Base-by-base conservation (phyloP, 1,140 invertebrate genomes). In the Lutraria rhynchaena region DNA sequence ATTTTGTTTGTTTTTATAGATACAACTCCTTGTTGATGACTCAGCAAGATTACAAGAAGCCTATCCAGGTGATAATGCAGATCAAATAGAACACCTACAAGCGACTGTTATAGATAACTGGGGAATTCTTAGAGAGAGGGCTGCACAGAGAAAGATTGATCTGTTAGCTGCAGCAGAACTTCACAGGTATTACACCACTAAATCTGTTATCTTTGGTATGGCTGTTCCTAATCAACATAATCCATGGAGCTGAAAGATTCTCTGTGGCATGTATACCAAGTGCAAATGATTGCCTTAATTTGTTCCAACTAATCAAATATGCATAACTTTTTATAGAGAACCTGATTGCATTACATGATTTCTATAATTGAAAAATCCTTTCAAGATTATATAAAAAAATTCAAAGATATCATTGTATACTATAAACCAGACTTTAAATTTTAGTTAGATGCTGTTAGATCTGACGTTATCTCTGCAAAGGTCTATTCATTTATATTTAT, bases 51-150 rank as follows among this genome's bases (percentile, higher is more conserved):
- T 99, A 41, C 96, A 98, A 91, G 94, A 94, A 7, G 93, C 96
- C 11, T 99, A 99, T 93, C 98, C 98, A 0, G 97, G 97, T 0
- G 96, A 95, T 37, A 99, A 99, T 93, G 97, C 97, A 0, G 94
- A 95, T 60, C 96, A 98, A 82, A 98, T 99, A 83, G 94, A 95
- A 27, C 94, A 97, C 87, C 95, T 99, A 87, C 95, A 96, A 91
- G 94, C 95, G 27, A 95, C 96, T 17, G 96, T 99, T 0, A 93
- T 97, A 0, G 94, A 96, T 4, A 96, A 96, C 77, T 99, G 98
- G 98, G 95, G 95, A 60, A 94, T 95, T 55, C 93, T 99, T 15
- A 96, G 98, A 87, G 95, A 97, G 82, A 94, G 95, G 7, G 95
- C 97, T 0, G 95, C 95, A 24, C 94, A 95, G 49, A 93, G 98